Evolutionary conservation across 2,888 invertebrate genomes (phyloP), one percentile per base, ranked within the genome.

Genomic region (Beris morrisii): DNA sequence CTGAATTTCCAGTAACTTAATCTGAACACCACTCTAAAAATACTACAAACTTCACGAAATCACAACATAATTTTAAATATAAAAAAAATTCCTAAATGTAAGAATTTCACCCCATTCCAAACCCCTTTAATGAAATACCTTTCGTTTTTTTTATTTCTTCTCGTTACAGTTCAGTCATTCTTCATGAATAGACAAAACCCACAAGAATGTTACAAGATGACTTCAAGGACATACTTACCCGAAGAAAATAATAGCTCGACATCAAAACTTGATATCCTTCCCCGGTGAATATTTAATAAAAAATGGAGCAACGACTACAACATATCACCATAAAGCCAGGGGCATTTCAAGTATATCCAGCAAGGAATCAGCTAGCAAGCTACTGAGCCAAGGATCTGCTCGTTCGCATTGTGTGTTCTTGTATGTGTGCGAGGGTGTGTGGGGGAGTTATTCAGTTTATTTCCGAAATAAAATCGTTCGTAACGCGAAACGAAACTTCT

Each of bases 171-270:
- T 31, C 4, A 7, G 13, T 30, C n/a, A 31, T 12, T 48, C 31
- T 48, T 59, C 48, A 59, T 59, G 59, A 59, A 48, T 48, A 48
- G 31, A 48, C 48, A 31, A 48, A 56, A 59, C 6, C 59, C 13
- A 9, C 59, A 59, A 48, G 48, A 59, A 45, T 58, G 46, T 46
- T 30, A 58, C 12, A 46, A 46, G 45, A 58, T 46, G 59, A 59
- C 32, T 11, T 59, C 50, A 9, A 48, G 58, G 13, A 58, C 28
- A 46, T 46, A n/a, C 15, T 58, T 32, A 48, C 30, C 45, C 13
- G 59, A 59, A 48, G 15, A 11, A 59, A 59, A 48, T 59, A 59
- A 59, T 45, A 43, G 7, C 22, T 12, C 44, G n/a, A 50, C 15
- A 28, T 15, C 44, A 46, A 45, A 28, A 38, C 28, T 58, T 30